These are phyloP conservation scores for Sphyrna mokarran DNA, from an alignment of 2,113 vertebrate genomes.

Conservation along the genomic window DNA sequence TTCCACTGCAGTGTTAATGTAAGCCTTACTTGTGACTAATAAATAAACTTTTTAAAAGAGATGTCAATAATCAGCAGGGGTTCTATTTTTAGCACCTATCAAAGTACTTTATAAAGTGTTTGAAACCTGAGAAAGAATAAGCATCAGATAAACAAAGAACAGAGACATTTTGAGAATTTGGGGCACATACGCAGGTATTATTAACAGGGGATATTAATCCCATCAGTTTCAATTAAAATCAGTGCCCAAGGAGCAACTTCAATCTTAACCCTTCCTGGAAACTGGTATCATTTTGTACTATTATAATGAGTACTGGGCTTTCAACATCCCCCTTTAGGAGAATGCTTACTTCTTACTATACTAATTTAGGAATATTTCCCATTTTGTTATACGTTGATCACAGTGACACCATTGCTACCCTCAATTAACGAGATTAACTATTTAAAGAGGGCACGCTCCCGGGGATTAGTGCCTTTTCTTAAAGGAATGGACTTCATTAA, in stretches of 20 bases:
- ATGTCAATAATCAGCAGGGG: not conserved
- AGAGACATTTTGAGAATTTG: not conserved
- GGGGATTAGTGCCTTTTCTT: not conserved
- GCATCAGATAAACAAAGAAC: not conserved
- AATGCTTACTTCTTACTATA: not conserved
- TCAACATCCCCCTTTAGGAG: not conserved
- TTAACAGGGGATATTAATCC: conserved; percentile 1
- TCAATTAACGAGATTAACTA: conserved; percentile 28
- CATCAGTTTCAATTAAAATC: conserved; percentile 12
- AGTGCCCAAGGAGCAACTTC: not conserved
- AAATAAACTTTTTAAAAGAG: not conserved
- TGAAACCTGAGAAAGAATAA: not conserved
- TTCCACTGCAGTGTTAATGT: no score
- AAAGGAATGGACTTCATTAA: conserved; percentile 1
- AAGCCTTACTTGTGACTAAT: no score
- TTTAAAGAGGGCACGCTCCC: conserved; percentile 13
- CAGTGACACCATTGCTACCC: not conserved
- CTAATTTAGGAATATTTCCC: conserved; percentile 5
- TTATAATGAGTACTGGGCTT: not conserved
- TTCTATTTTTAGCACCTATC: not conserved
- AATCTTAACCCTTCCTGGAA: conserved; percentile 10
- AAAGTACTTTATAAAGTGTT: not conserved
- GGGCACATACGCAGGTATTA: not conserved
- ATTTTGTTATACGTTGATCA: not conserved
- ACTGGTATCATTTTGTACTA: not conserved